Percentiles rank a stretch among this genome's conserved stretches.
Conservation (phyloP, 2,113 vertebrate genomes). For the Athene noctua region DNA sequence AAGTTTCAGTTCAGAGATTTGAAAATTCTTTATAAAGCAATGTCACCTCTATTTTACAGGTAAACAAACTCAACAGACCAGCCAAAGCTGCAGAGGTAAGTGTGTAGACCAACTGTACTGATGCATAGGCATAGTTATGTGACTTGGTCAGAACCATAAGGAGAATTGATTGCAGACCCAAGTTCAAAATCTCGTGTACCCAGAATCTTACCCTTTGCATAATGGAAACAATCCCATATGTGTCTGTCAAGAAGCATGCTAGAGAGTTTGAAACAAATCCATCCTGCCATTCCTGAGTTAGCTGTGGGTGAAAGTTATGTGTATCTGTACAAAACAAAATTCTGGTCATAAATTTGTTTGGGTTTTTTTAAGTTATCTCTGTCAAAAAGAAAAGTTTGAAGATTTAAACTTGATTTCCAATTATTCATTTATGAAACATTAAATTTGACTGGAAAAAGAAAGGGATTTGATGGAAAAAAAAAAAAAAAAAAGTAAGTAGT, state of each 20-base stretch:
- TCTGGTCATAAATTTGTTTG: neutral
- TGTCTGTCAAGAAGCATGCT: neutral
- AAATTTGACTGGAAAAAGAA: neutral
- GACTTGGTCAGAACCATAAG: neutral
- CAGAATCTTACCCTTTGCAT: neutral
- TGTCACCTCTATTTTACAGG: neutral
- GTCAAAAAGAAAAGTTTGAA: neutral
- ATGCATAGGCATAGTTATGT: neutral
- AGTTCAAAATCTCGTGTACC: neutral
- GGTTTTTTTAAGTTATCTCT: neutral
- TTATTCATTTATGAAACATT: neutral
- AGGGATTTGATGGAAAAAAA: neutral
- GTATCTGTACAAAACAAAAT: neutral
- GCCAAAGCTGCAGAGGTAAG: neutral
- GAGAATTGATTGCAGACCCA: neutral
- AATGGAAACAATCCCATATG: constrained; percentile 1
- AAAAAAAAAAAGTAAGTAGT: neutral
- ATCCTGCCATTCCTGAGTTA: constrained; percentile 14
- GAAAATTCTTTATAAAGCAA: neutral
- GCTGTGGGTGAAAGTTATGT: neutral
- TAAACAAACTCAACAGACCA: neutral
- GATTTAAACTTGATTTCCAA: neutral
- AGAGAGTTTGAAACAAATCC: constrained; percentile 21
- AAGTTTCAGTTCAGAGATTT: neutral
- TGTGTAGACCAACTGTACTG: fast-evolving